phyloP scores from a whole-genome alignment of 2,113 vertebrate species.

The Corydoras sp. region DNA sequence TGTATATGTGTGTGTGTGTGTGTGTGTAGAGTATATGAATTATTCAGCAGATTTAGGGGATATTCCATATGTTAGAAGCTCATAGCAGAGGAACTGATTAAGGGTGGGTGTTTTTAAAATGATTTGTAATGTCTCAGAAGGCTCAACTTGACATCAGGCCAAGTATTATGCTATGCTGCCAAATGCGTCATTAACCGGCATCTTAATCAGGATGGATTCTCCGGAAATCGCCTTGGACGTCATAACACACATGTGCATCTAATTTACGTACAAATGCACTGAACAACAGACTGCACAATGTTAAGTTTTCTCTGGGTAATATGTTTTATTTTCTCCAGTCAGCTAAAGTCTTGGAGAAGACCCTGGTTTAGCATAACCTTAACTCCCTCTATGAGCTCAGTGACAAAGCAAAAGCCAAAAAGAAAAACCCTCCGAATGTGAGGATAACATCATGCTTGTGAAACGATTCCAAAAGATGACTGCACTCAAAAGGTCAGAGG shows the following conservation, averaged over 20 bases:
- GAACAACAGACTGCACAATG: not conserved
- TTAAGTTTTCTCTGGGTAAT: not conserved
- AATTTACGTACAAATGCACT: not conserved
- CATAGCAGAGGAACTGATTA: not conserved
- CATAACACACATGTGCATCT: not conserved
- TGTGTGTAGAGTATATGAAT: too few relatives aligned
- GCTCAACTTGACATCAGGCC: conserved; percentile 1
- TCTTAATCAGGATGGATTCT: conserved; percentile 1
- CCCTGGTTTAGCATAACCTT: not conserved
- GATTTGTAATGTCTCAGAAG: not conserved
- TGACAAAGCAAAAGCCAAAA: conserved; percentile 1
- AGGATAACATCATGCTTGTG: conserved; percentile 10
- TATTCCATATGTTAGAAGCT: too few relatives aligned
- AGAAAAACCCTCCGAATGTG: not conserved
- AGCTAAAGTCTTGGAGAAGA: not conserved
- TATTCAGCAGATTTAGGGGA: too few relatives aligned
- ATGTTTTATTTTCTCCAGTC: not conserved
- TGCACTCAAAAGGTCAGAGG: conserved; percentile 49
- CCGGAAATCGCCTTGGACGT: not conserved
- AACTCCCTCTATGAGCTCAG: not conserved
- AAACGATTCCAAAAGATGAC: conserved; percentile 44
- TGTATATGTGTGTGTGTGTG: too few relatives aligned
- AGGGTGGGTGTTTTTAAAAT: conserved; percentile 2
- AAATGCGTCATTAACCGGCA: not conserved
- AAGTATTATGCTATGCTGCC: not conserved